A percentile compares a stretch with the other conserved stretches of the same genome.
phyloP scores from a whole-genome alignment of 2,113 vertebrate genomes.

The Ahaetulla prasina region DNA sequence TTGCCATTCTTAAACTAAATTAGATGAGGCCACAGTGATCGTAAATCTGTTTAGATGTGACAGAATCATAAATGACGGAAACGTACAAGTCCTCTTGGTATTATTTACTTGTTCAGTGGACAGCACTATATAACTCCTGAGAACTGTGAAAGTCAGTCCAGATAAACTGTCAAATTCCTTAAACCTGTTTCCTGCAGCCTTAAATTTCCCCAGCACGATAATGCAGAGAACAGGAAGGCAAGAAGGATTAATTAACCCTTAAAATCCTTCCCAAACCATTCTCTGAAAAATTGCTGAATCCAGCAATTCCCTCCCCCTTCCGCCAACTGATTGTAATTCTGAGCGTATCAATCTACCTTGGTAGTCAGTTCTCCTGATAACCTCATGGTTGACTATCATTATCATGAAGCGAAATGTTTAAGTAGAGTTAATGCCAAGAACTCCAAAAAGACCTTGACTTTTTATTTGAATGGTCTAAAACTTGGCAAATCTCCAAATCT shows the following conservation, averaged over 20 bases:
- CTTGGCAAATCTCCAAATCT: too few species aligned
- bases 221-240: neutral
- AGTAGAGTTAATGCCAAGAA: neutral
- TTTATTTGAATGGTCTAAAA: too few species aligned
- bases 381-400: neutral
- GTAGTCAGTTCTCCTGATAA: neutral
- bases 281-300: neutral
- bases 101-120: neutral
- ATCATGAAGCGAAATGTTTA: neutral
- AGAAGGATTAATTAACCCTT: neutral
- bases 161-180: neutral
- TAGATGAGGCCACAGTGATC: neutral
- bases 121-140: neutral
- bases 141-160: neutral
- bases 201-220: neutral
- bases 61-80: neutral
- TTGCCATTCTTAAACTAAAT: neutral
- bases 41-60: neutral
- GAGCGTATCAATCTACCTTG: neutral
- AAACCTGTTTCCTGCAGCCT: neutral
- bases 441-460: too few species aligned
- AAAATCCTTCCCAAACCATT: neutral
- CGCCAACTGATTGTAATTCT: neutral
- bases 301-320: neutral
- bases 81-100: neutral